These are phyloP conservation scores for Propithecus perrieri DNA, from an alignment of 2,797 vertebrate genomes.

Conservation along the genomic window DNA sequence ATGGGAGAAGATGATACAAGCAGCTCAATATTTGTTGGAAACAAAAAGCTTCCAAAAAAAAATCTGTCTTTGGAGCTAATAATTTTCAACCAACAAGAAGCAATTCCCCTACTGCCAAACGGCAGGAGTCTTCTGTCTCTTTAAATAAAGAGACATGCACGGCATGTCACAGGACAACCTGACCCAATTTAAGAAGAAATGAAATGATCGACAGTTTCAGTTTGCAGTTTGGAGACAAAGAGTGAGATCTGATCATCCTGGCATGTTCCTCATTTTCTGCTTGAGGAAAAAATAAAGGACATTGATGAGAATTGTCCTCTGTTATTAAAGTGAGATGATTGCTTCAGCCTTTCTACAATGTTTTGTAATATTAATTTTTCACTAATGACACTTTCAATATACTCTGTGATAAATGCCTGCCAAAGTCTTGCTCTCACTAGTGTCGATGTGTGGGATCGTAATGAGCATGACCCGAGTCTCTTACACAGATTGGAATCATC, in stretches of 20 bases:
- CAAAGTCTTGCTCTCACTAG: conserved; percentile 57
- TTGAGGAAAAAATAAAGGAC: conserved; percentile 44
- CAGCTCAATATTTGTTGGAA: not conserved
- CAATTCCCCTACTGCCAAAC: conserved; percentile 4
- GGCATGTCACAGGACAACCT: not conserved
- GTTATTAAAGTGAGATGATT: conserved; percentile 76
- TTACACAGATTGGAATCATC: conserved; percentile 66
- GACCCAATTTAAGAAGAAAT: not conserved
- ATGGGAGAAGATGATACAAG: not conserved
- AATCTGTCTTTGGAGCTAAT: not conserved
- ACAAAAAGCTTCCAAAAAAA: not conserved
- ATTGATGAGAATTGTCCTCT: conserved; percentile 73
- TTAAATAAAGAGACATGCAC: not conserved
- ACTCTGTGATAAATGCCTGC: conserved; percentile 39
- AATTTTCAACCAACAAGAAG: conserved; percentile 13
- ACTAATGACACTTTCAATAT: conserved; percentile 79
- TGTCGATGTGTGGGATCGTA: conserved; percentile 24
- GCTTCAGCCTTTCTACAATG: conserved; percentile 63
- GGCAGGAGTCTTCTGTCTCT: not conserved
- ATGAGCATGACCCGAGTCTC: conserved; percentile 64
- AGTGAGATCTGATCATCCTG: conserved; percentile 10
- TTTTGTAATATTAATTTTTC: conserved; percentile 79
- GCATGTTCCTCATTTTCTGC: conserved; percentile 71
- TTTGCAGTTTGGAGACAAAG: not conserved
- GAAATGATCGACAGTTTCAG: not conserved